Base-by-base conservation (phyloP, 2,888 invertebrate genomes). In the Amblyjoppa fuscipennis region DNA sequence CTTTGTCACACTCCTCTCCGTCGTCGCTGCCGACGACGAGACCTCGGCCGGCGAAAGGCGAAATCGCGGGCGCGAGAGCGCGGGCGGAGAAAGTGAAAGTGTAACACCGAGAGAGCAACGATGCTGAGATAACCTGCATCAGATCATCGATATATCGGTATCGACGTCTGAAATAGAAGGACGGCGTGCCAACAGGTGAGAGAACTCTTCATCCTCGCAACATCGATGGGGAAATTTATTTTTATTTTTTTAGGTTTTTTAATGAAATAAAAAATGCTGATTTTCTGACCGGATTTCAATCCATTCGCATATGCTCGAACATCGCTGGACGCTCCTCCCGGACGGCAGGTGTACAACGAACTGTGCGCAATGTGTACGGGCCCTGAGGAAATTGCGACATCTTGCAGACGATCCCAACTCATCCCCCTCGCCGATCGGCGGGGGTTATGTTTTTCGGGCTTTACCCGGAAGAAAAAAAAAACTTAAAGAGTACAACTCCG, bases 31-130 rank as follows among this genome's bases (percentile, higher is more conserved):
- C 49, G 45, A 51, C 56, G 79, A 34, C 68, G 70, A 34, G 56
- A 34, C 56, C 38, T 45, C 68, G 73, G 56, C 71, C 49, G 56
- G 69, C 68, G 75, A 81, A 85, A 74, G 80, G 82, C 68, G 76
- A 78, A 49, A 13, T 49, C 45, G 45, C 45, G 59, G 61, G 61
- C 28, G 7, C 59, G 80, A 73, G 51, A 59, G 84, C 73, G 85
- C 86, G 74, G 79, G 86, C 75, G 88, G 90, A 89, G 91, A 91
- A 91, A 91, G 91, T 91, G 91, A 91, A 91, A 91, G 91, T 90
- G 88, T 89, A 90, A 89, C 90, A 83, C 76, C 78, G 87, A 88
- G 85, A 87, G 88, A 89, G 87, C 76, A 41, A 53, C 20, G 45
- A 69, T 38, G 73, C 76, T 41, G 45, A 68, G 49, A 68, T 73